Evolutionary conservation across 2,797 vertebrate genomes (phyloP), one percentile per base, ranked within the genome.

Genomic region (Thaleichthys pacificus): DNA sequence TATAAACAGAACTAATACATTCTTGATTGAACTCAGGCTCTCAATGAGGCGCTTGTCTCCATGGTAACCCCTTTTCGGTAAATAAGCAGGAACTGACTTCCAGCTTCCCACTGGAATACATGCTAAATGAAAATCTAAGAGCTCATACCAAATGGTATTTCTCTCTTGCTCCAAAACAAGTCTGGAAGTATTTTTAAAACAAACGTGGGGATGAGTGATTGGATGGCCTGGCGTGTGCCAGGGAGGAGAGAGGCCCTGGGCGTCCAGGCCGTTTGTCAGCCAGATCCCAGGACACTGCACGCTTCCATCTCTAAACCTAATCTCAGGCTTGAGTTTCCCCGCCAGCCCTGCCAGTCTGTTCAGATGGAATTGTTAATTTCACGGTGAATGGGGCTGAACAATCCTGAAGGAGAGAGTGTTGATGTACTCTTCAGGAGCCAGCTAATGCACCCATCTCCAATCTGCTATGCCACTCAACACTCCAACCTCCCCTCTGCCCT

Each of bases 281-380:
- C 9, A 74, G 84, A 84, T 86, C 75, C 72, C 77, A 83, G 85
- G 85, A 83, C 82, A 75, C 80, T 77, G 17, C 75, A 78, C 70
- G 77, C 82, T 86, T 77, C 73, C 76, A 72, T 72, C 85, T 77
- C 51, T n/a, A 81, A 61, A 88, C 84, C 82, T 84, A 81, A 84
- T 89, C 83, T 86, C 79, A 83, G 86, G 79, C 82, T 89, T 85
- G 79, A 85, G 83, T 90, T 86, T 26, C 68, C 35, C 80, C 74
- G 68, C 79, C 83, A 87, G 81, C 84, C 61, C 60, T 72, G 80
- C 88, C 82, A 81, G 83, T 80, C 77, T 84, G 84, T 82, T 89
- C 88, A 86, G 87, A 82, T 87, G 86, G 85, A 86, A 89, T 86
- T 86, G 86, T 88, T 90, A 82, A 90, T 89, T 90, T 90, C 87